Conservation (phyloP, 2,113 vertebrate species). For the Bos indicus region DNA sequence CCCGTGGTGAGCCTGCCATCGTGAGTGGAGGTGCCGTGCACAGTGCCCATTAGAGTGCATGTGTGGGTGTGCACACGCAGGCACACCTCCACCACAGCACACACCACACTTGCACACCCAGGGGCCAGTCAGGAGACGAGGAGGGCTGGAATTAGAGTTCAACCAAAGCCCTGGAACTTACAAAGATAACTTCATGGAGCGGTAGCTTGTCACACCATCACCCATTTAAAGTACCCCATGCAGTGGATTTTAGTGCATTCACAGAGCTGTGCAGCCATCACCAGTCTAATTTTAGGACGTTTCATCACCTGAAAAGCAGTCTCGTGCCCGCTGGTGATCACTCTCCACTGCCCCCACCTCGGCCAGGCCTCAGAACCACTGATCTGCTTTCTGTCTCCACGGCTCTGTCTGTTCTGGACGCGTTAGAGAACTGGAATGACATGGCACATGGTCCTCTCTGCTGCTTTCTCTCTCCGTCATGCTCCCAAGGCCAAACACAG, state of each 20-base stretch:
- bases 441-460: accelerated
- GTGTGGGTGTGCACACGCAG: not conserved
- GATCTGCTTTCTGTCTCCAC: not conserved
- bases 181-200: not conserved
- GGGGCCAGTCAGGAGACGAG: not conserved
- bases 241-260: accelerated
- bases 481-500: too few species aligned
- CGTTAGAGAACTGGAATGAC: accelerated
- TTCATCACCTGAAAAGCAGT: not conserved
- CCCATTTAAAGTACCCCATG: not conserved
- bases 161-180: not conserved
- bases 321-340: accelerated
- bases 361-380: not conserved
- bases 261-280: not conserved
- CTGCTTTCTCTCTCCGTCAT: accelerated
- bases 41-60: too few species aligned
- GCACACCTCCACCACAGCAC: not conserved
- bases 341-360: not conserved
- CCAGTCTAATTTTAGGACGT: not conserved
- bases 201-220: too few species aligned
- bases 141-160: not conserved
- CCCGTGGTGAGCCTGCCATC: not conserved
- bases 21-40: not conserved
- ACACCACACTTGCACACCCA: not conserved
- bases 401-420: not conserved